Base-by-base conservation (phyloP, 2,113 vertebrate genomes). In the Neopipo cinnamomea region DNA sequence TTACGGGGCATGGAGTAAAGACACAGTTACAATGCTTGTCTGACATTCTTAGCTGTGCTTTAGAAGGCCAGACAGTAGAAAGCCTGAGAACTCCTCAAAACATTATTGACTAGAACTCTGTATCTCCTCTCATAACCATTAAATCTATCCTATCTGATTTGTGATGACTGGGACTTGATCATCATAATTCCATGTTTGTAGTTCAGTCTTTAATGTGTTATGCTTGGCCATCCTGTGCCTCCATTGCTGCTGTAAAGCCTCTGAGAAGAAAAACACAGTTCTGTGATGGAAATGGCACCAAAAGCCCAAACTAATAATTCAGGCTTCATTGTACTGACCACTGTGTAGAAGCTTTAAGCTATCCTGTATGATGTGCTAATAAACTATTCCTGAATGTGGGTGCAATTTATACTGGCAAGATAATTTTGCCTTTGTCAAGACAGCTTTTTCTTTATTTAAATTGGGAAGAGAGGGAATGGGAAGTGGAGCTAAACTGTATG, bases 351-450 rank as follows among this genome's bases (percentile, higher is more conserved):
- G 18, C 46, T 73, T 66, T 71, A 85, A 85, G 31, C 81, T 11
- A 15, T 85, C 31, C 53, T 61, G 9, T 37, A 4, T 87, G 77
- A n/a, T 81, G 35, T 92, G 39, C 79, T 88, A 79, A 72, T 89
- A 88, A 93, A 33, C 14, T 16, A 41, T 79, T 83, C 56, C 28
- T 44, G 47, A 49, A 56, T 49, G 67, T 88, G 37, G 37, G 15
- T 85, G 49, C 53, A 44, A 3, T 66, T 91, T 79, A 88, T 62
- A 49, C 33, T 56, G 35, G 82, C 72, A 88, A 70, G 50, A 62
- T 91, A 90, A 88, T 70, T 88, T 90, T 90, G 63, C 67, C 46
- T 94, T 83, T 94, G 85, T 94, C 67, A 79, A 61, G 81, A 52
- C 52, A 76, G 24, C 47, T 75, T 89, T 91, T 76, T 72, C 73